Evolutionary conservation across 2,797 vertebrate species (phyloP), one percentile per base, ranked within the genome.

Genomic region (Lutjanus campechanus): DNA sequence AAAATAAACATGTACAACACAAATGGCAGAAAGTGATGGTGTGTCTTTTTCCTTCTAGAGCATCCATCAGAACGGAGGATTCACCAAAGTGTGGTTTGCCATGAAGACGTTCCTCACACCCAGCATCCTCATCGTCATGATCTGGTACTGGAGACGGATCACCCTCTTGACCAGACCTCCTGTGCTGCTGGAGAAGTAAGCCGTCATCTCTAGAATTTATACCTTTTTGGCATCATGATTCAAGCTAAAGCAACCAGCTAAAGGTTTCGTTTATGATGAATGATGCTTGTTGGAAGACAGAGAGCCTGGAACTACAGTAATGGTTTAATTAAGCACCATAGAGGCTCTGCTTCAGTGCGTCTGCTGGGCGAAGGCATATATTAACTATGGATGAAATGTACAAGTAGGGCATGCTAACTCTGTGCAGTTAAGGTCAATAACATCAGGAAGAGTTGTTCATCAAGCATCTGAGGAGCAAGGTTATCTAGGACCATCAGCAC

Each of bases 31-130:
- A n/a, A 10, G 8, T 46, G 16, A 58, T n/a, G 6, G 3, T 11
- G 0, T 59, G 58, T 70, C 20, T 62, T 62, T 71, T 9, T 67
- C 6, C 44, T 75, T 15, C 11, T n/a, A 99, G 98, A 90, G 96
- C 70, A 99, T 99, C 87, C 98, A 99, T 84, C 98, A 99, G 79
- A 99, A 99, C 0, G 98, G 98, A 54, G 98, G 98, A 69, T 99
- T 99, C 89, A 99, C 98, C 9, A 96, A 98, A 71, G 98, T 99
- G 49, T 99, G 98, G 98, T 99, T 99, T 85, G 98, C 97, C 84
- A 99, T 99, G 98, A 99, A 99, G 96, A 99, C 98, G 5, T 98
- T 99, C 93, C 98, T 99, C 47, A 99, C 98, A 0, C 97, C 98
- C 73, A 98, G 97, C 92, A 97, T 99, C 83, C 93, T 99, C 84